Evolutionary conservation across 2,797 vertebrate species (phyloP).

Genomic region (Spheniscus humboldti): DNA sequence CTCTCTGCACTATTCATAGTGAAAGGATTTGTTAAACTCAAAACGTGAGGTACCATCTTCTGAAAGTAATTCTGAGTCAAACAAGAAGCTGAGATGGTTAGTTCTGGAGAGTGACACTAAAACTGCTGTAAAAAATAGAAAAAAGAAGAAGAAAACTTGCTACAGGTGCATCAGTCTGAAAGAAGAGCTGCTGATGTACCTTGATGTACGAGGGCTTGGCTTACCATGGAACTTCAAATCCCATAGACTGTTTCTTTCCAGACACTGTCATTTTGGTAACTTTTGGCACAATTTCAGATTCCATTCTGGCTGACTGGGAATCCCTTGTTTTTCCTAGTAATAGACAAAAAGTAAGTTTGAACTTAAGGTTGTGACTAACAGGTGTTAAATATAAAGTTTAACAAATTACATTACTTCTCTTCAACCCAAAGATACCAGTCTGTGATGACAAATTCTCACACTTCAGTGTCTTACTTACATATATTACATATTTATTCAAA

Average conservation of each 20-base stretch:
- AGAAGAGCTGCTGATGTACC: conserved; percentile 43
- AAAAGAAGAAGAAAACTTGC: conserved; percentile 35
- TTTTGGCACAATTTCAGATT: conserved; percentile 91
- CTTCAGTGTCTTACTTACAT: background rate
- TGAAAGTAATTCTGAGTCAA: conserved; percentile 70
- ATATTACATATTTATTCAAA: background rate
- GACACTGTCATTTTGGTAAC: conserved; percentile 96
- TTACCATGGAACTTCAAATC: conserved; percentile 96
- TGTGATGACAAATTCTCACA: background rate
- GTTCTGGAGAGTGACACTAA: conserved; percentile 49
- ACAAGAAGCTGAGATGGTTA: conserved; percentile 59
- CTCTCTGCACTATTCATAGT: conserved; percentile 61
- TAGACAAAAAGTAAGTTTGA: conserved; percentile 63
- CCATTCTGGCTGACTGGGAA: conserved; percentile 76
- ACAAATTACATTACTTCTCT: background rate
- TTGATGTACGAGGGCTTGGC: conserved; percentile 55
- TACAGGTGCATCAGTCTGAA: conserved; percentile 58
- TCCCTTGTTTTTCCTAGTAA: conserved; percentile 86
- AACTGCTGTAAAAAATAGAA: conserved; percentile 61
- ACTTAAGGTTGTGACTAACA: conserved; percentile 15
- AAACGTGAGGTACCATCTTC: conserved; percentile 62
- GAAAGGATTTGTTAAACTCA: conserved; percentile 68
- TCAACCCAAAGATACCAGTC: background rate
- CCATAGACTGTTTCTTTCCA: conserved; percentile 97
- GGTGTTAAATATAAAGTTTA: background rate